Evolutionary conservation across 2,113 vertebrate genomes (phyloP).

Genomic region (Dasypus novemcinctus): DNA sequence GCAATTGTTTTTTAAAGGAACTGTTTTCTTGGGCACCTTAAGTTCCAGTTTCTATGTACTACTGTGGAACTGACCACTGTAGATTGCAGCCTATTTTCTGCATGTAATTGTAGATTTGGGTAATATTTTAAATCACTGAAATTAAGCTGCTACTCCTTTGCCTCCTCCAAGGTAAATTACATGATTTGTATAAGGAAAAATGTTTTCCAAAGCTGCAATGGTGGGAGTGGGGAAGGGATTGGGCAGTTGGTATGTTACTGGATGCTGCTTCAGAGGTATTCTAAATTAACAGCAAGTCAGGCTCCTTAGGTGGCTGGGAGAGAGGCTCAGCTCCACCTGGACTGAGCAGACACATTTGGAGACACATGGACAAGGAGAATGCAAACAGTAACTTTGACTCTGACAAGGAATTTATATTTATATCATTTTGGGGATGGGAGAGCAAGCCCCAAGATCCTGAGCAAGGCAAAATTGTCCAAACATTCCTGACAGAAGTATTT

Average conservation of each 20-base stretch:
- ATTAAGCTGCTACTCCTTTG: neutral
- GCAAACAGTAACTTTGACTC: neutral
- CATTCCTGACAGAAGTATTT: neutral
- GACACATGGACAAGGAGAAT: neutral
- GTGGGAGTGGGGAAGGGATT: fast-evolving
- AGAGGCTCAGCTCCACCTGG: neutral
- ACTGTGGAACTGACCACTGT: neutral
- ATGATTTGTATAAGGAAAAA: no score
- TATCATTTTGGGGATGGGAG: neutral
- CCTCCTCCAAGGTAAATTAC: neutral
- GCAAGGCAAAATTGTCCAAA: neutral
- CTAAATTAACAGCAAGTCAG: neutral
- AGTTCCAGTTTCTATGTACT: neutral
- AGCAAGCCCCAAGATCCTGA: neutral
- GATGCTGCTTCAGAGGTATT: neutral
- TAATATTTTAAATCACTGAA: neutral
- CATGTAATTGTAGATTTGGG: no score
- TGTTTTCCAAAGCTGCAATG: no score
- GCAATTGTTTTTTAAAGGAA: neutral
- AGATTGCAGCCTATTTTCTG: no score
- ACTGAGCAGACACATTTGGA: neutral
- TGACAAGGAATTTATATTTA: neutral
- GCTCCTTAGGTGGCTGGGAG: neutral
- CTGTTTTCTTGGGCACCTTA: neutral
- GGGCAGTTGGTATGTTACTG: neutral